phyloP scores from a whole-genome alignment of 2,888 invertebrate genomes.

The Boloria selene region DNA sequence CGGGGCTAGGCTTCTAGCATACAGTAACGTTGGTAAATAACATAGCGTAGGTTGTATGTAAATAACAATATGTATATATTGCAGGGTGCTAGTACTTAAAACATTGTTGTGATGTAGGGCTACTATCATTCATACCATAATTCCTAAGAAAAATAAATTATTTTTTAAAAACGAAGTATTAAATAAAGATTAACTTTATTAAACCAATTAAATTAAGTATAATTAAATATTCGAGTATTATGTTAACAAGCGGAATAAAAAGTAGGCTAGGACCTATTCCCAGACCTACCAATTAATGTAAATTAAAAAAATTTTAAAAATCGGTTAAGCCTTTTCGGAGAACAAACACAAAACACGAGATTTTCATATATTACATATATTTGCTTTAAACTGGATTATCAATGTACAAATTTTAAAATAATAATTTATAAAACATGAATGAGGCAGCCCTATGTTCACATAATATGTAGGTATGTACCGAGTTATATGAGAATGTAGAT shows the following conservation, averaged over 20 bases:
- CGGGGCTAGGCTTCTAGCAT: slow-evolving; percentile 15
- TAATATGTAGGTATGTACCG: slow-evolving; percentile 16
- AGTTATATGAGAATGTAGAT: slow-evolving; percentile 16
- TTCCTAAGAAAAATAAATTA: background rate
- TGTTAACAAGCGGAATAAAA: too few relatives aligned
- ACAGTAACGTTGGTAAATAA: slow-evolving; percentile 30
- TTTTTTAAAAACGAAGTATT: too few relatives aligned
- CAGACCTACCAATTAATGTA: too few relatives aligned
- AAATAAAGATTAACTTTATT: background rate
- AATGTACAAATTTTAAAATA: background rate
- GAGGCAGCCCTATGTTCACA: slow-evolving; percentile 18
- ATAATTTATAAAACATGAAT: background rate
- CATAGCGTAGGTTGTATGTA: slow-evolving; percentile 34
- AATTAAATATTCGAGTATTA: too few relatives aligned
- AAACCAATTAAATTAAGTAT: too few relatives aligned
- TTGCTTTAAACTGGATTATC: too few relatives aligned
- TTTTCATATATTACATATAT: too few relatives aligned
- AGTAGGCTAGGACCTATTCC: too few relatives aligned
- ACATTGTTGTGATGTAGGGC: slow-evolving; percentile 21
- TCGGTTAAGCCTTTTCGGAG: too few relatives aligned
- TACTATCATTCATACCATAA: slow-evolving; percentile 10
- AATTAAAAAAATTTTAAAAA: too few relatives aligned
- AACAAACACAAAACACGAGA: too few relatives aligned
- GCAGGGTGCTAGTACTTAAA: slow-evolving; percentile 38
- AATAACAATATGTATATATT: slow-evolving; percentile 38